Evolutionary conservation across 1,140 invertebrate species (phyloP).

Genomic region (Pseudomyrmex dendroicus): DNA sequence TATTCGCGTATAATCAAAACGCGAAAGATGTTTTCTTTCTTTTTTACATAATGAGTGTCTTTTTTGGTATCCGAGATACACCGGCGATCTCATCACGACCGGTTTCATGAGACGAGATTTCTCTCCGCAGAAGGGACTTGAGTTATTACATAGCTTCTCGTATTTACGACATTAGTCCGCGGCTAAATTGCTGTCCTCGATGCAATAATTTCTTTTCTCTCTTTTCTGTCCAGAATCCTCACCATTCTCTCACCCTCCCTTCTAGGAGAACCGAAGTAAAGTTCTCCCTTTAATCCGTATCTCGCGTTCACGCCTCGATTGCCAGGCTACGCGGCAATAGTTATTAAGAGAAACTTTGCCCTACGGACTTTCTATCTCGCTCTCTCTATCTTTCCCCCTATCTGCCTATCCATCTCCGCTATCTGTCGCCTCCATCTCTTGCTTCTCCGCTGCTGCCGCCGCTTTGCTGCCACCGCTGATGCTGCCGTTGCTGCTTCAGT

Average conservation of each 20-base stretch:
- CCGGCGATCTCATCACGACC: constrained; percentile 38
- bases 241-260: not conserved
- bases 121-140: not conserved
- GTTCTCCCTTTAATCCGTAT: constrained; percentile 78
- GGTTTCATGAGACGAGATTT: constrained; percentile 46
- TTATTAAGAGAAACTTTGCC: constrained; percentile 78
- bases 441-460: constrained; percentile 33
- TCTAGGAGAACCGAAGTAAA: constrained; percentile 54
- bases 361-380: constrained; percentile 44
- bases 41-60: not conserved
- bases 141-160: constrained; percentile 38
- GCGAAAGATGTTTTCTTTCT: not conserved
- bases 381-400: not conserved
- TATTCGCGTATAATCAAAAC: constrained; percentile 3
- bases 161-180: constrained; percentile 51
- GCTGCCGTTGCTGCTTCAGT: constrained; percentile 64
- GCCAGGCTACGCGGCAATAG: constrained; percentile 73
- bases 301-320: constrained; percentile 77
- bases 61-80: not conserved
- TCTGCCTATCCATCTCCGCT: constrained; percentile 45
- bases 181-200: constrained; percentile 59
- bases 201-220: constrained; percentile 39
- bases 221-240: not conserved
- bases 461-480: constrained; percentile 33
- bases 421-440: constrained; percentile 53